Evolutionary conservation across 1,140 invertebrate genomes (phyloP).

Genomic region (Sminthurides bifidus): DNA sequence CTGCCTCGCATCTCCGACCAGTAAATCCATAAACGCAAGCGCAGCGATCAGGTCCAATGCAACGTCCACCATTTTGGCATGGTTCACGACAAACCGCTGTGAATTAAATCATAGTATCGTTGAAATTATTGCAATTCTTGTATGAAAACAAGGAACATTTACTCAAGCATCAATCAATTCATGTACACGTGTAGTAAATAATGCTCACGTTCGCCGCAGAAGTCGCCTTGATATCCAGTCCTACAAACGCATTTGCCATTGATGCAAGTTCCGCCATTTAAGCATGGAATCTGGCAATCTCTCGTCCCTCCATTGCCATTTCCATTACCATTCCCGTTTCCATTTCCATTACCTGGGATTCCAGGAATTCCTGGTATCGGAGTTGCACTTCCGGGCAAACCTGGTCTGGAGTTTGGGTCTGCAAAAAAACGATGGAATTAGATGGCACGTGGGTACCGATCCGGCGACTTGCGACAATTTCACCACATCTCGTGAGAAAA

Average conservation of each 20-base stretch:
- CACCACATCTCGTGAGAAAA: too few relatives aligned
- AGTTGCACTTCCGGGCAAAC: too few relatives aligned
- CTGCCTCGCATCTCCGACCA: conserved; percentile 67
- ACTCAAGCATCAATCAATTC: too few relatives aligned
- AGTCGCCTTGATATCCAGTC: conserved; percentile 60
- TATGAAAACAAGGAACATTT: too few relatives aligned
- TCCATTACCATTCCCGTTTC: neutral
- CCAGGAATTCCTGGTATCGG: neutral
- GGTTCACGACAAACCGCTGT: conserved; percentile 63
- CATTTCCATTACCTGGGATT: neutral
- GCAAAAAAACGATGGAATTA: too few relatives aligned
- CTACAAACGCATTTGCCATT: conserved; percentile 56
- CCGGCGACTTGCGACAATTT: too few relatives aligned
- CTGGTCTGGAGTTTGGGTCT: too few relatives aligned
- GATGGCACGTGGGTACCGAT: too few relatives aligned
- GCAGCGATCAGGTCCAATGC: conserved; percentile 71
- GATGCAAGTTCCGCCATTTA: conserved; percentile 37
- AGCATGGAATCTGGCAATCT: conserved; percentile 40
- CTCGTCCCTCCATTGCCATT: neutral
- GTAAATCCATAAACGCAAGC: conserved; percentile 75
- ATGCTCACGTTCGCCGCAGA: conserved; percentile 67
- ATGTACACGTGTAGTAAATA: too few relatives aligned
- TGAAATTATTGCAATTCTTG: neutral
- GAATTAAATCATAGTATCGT: too few relatives aligned
- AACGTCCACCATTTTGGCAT: conserved; percentile 71